Base-by-base conservation (phyloP, 2,113 vertebrate genomes). In the Taxidea taxus region DNA sequence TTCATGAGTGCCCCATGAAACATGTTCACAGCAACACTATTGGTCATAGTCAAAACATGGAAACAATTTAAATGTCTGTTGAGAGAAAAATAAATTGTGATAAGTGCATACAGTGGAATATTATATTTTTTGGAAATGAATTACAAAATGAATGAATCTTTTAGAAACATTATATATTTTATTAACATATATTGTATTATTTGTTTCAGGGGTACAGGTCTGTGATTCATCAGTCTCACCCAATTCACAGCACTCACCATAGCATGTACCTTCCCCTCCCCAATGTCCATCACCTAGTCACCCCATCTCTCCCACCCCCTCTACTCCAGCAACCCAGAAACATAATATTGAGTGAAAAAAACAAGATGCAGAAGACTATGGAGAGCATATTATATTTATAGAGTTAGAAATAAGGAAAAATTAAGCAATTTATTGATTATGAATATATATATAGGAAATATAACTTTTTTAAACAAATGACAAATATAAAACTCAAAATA, bases 391-490 rank as follows among this genome's bases (percentile, higher is more conserved):
- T 74, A 70, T 89, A 70, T 78, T 89, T 90, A 80, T 54, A 37
- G 77, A 84, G 85, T 90, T 93, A 51, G 89, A 96, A 90, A 62
- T 68, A 90, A 51, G 51, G 29, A 90, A 94, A 96, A 80, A 78
- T 62, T 80, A 93, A 84, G 11, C 31, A 89, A 60, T 78, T 47
- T 84, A 85, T 78, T 92, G 15, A 70, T 87, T 95, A 74, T 81
- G 11, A 64, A 66, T 84, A 74, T 2, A 75, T 47, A 88, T 8
- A 88, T 25, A 93, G 21, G n/a, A 34, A 92, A 60, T 39, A 85
- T 7, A 51, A 68, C 27, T 54, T 80, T 85, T 44, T 18, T 60
- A 93, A 72, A 90, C 12, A 62, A 89, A 84, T 75, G 12, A 7
- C 42, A 81, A 74, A 72, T 44, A 74, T 91, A 74, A 91, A 90